Evolutionary conservation across 2,113 vertebrate genomes (phyloP).

Genomic region (Heteronetta atricapilla): DNA sequence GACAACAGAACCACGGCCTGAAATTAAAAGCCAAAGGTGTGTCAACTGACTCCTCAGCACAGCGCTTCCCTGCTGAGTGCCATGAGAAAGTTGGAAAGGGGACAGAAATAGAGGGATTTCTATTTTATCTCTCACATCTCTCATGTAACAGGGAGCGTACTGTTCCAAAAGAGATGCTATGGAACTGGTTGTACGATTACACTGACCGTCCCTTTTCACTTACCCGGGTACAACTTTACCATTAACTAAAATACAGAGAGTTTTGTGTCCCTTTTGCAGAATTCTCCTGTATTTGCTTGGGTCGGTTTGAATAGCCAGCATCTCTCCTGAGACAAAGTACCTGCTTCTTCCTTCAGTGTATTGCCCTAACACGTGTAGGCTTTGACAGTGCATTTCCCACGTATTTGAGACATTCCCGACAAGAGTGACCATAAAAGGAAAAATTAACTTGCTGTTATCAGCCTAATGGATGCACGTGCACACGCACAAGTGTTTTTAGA

Average conservation of each 20-base stretch:
- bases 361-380: background rate
- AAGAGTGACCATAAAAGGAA: background rate
- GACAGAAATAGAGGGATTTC: background rate
- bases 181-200: fast-evolving
- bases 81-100: background rate
- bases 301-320: fast-evolving
- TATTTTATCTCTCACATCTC: background rate
- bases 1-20: background rate
- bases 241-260: no score
- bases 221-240: background rate
- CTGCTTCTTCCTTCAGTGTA: fast-evolving
- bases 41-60: background rate
- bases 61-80: fast-evolving
- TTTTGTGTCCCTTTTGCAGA: no score
- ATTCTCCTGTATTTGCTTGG: fast-evolving
- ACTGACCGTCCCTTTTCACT: fast-evolving
- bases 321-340: fast-evolving
- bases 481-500: fast-evolving
- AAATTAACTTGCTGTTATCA: background rate
- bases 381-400: fast-evolving
- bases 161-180: background rate
- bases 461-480: fast-evolving
- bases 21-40: background rate
- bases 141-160: background rate
- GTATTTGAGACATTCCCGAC: background rate